Conservation (phyloP, 2,113 vertebrate genomes). For the Lagopus leucura region DNA sequence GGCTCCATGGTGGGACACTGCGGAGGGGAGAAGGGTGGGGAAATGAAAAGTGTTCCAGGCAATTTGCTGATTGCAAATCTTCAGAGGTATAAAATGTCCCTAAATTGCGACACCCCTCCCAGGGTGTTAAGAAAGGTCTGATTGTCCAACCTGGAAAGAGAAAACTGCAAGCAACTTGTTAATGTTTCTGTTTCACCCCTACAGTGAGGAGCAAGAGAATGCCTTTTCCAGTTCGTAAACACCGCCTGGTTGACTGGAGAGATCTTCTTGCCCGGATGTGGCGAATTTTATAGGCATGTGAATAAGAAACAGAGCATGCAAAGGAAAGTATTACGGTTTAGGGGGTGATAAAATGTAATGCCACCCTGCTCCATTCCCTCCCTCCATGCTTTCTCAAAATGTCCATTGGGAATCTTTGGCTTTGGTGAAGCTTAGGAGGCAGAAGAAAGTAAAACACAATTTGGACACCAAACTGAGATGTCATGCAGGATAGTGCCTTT, state of each 20-base stretch:
- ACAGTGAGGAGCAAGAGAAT: not conserved
- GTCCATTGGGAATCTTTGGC: not conserved
- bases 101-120: not conserved
- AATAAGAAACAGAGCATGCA: constrained; percentile 43
- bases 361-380: constrained; percentile 12
- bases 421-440: not conserved
- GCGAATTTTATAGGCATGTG: constrained; percentile 21
- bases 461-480: not conserved
- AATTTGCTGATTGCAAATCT: constrained; percentile 49
- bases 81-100: constrained; percentile 55
- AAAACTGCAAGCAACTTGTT: constrained; percentile 39
- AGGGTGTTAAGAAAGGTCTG: not conserved
- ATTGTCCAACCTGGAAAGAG: constrained; percentile 34
- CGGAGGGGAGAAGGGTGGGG: accelerated
- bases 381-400: not conserved
- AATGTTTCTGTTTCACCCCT: not conserved
- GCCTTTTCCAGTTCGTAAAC: constrained; percentile 42
- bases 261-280: constrained; percentile 6
- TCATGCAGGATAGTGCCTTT: not conserved
- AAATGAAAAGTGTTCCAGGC: constrained; percentile 33
- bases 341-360: constrained; percentile 38
- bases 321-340: constrained; percentile 51
- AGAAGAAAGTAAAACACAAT: not conserved
- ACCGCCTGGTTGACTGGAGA: constrained; percentile 9
- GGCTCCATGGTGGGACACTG: not conserved